phyloP scores from a whole-genome alignment of 2,113 vertebrate genomes.

The Microtus ochrogaster region DNA sequence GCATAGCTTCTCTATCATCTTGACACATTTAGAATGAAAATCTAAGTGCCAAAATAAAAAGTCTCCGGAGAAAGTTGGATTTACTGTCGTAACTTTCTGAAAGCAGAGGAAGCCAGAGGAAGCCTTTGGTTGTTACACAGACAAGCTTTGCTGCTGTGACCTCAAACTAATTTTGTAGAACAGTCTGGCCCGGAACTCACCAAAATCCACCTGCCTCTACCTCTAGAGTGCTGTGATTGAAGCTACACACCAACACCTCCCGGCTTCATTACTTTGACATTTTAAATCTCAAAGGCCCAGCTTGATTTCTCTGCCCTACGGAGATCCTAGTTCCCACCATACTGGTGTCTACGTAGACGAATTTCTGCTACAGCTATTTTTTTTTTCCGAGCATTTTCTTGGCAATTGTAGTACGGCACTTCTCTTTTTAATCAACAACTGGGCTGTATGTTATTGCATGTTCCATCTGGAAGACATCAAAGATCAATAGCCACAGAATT shows the following conservation, averaged over 20 bases:
- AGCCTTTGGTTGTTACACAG: neutral
- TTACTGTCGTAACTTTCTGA: neutral
- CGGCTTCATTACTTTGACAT: conserved; percentile 70
- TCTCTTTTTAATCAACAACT: conserved; percentile 82
- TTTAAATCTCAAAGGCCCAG: conserved; percentile 61
- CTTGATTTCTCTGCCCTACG: conserved; percentile 60
- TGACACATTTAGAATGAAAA: neutral
- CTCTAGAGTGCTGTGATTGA: no score
- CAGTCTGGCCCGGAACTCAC: no score
- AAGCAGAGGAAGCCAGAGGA: neutral
- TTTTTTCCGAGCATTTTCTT: conserved; percentile 38
- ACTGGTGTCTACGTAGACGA: conserved; percentile 72
- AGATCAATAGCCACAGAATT: conserved; percentile 86
- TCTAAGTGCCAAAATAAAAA: conserved; percentile 11
- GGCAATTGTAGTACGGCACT: conserved; percentile 66
- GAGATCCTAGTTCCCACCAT: conserved; percentile 72
- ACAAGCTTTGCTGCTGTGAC: conserved; percentile 72
- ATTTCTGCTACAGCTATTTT: conserved; percentile 74
- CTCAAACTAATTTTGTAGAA: no score
- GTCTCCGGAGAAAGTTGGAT: conserved; percentile 23
- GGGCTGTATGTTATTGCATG: conserved; percentile 76
- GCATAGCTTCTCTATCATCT: conserved; percentile 19
- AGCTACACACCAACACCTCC: no score
- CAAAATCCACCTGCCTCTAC: no score
- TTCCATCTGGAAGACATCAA: conserved; percentile 87